Conservation (phyloP, 2,888 invertebrate genomes). For the Fabriciana adippe region DNA sequence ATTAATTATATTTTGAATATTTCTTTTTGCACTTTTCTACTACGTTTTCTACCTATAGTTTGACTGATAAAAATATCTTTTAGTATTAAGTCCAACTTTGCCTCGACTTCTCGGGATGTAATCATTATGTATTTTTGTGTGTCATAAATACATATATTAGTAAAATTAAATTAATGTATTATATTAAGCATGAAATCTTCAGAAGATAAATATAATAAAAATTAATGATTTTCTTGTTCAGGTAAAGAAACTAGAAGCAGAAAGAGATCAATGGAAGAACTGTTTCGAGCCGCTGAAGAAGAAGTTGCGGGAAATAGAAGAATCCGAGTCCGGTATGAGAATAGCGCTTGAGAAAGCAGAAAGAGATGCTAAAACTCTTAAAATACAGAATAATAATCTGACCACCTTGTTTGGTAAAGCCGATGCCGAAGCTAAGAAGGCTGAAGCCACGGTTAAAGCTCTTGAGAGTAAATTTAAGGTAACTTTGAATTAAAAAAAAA, state of each 20-base stretch:
- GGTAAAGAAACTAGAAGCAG: conserved; percentile 67
- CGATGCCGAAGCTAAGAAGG: conserved; percentile 76
- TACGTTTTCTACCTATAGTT: too few species aligned
- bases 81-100: too few species aligned
- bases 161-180: too few species aligned
- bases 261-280: conserved; percentile 77
- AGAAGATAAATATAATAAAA: too few species aligned
- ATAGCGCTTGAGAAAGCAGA: conserved; percentile 80
- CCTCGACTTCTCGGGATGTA: background rate
- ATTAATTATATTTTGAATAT: too few species aligned
- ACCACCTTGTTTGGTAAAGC: conserved; percentile 70
- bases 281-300: conserved; percentile 75
- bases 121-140: too few species aligned
- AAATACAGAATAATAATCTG: conserved; percentile 71
- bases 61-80: too few species aligned
- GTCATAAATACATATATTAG: too few species aligned
- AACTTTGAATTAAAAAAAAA: background rate
- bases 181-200: too few species aligned
- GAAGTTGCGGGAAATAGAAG: conserved; percentile 82
- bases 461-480: conserved; percentile 73
- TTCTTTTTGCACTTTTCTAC: too few species aligned
- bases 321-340: conserved; percentile 80
- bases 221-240: conserved; percentile 36
- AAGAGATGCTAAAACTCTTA: conserved; percentile 78
- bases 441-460: conserved; percentile 70